Conservation (phyloP, 2,113 vertebrate species). For the Oryzias woworae region DNA sequence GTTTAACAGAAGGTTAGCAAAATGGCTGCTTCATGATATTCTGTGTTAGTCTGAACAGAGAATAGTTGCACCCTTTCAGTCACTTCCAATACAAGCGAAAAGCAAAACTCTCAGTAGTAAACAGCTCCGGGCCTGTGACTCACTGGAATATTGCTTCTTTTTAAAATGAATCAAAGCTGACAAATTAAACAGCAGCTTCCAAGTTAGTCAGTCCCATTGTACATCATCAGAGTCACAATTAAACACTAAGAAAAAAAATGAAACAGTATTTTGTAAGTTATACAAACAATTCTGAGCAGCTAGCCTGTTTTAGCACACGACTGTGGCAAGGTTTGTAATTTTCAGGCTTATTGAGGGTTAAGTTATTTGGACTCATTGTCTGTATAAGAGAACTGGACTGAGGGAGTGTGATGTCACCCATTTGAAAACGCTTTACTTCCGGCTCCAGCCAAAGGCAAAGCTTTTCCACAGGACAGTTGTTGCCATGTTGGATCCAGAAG, state of each 20-base stretch:
- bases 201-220: conserved; percentile 11
- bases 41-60: conserved; percentile 20
- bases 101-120: conserved; percentile 48
- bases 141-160: conserved; percentile 51
- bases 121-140: conserved; percentile 69
- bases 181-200: conserved; percentile 25
- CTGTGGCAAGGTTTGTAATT: no score
- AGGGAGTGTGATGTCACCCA: no score
- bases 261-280: background rate
- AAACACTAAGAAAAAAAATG: background rate
- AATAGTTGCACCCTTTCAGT: conserved; percentile 55
- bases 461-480: no score
- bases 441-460: no score
- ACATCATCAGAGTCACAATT: conserved; percentile 7
- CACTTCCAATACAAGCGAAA: conserved; percentile 55
- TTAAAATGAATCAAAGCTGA: conserved; percentile 47
- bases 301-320: no score
- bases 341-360: no score
- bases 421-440: no score
- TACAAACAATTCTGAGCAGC: no score
- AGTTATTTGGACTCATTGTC: no score
- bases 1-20: no score
- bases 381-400: no score
- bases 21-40: conserved; percentile 13
- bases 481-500: no score